These are phyloP conservation scores for Flexamia atlantica DNA, from an alignment of 2,888 invertebrate species.

Conservation along the genomic window DNA sequence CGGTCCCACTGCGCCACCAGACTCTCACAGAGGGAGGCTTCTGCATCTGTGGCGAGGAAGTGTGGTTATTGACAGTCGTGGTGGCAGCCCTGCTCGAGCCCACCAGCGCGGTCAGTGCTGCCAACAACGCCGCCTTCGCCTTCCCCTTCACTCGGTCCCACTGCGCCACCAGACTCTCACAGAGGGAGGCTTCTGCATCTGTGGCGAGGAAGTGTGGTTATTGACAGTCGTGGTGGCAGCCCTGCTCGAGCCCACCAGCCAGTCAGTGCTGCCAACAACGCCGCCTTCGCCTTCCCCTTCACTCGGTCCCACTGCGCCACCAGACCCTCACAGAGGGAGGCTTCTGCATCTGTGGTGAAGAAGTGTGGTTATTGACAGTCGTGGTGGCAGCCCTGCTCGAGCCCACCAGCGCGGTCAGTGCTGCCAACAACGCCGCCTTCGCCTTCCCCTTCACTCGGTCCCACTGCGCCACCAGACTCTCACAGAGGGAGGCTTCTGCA, in stretches of 20 bases:
- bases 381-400: constrained; percentile 65
- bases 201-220: not conserved
- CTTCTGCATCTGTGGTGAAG: not conserved
- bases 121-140: constrained; percentile 11
- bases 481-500: constrained; percentile 3
- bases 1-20: constrained; percentile 41
- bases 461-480: constrained; percentile 46
- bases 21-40: constrained; percentile 6
- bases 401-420: constrained; percentile 64
- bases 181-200: not conserved
- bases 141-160: constrained; percentile 26
- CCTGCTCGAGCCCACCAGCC: constrained; percentile 65
- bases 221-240: too few relatives aligned
- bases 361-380: too few relatives aligned
- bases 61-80: constrained; percentile 46
- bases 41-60: not conserved
- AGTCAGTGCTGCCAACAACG: constrained; percentile 51
- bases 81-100: constrained; percentile 65
- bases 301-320: constrained; percentile 23
- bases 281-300: constrained; percentile 1
- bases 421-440: constrained; percentile 26
- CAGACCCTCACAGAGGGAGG: constrained; percentile 5
- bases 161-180: constrained; percentile 32
- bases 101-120: constrained; percentile 63
- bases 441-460: constrained; percentile 10